Evolutionary conservation across 2,797 vertebrate species (phyloP), one percentile per base, ranked within the genome.

Genomic region (Prunella strophiata): DNA sequence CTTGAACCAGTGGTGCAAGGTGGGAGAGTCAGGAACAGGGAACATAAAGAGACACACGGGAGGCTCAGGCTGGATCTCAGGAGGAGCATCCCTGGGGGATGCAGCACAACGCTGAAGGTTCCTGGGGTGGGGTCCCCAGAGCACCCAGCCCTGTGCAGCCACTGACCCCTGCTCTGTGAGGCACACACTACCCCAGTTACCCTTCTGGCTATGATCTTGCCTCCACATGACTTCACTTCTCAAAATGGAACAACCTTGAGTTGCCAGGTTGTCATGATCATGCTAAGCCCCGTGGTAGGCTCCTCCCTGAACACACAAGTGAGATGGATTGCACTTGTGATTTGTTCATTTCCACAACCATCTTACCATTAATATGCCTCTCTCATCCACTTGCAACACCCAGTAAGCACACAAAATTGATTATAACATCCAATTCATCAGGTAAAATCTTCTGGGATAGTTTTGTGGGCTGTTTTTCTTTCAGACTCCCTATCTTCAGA

Each of bases 291-390:
- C 63, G 80, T 0, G 0, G 62, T 48, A 71, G 5, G 1, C 42
- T 83, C 70, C 75, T 91, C 77, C 65, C 83, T 32, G 25, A 93
- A 79, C 68, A 77, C 45, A 89, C 73, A 93, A 96, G 73, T 72
- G 81, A 88, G 76, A 96, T 87, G 93, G 92, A 96, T 85, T 94
- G 47, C 78, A 91, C 57, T 89, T 80, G 52, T 58, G 76, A 88
- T 68, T 94, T 94, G 73, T 58, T 93, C 88, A 94, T 93, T 95
- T 93, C 85, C 84, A 91, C 80, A 89, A 89, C 79, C 67, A 77
- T 79, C 78, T 85, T 83, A 70, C 21, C 80, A 72, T 94, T 95
- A 94, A 89, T 89, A 89, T 36, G 59, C 38, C 11, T 40, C 66
- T 88, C 73, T 95, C 59, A 74, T 76, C 88, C 90, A 67, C 86